Evolutionary conservation across 92 coral and sea anemone genomes (phyloP).

Genomic region (Virgularia gustaviana): DNA sequence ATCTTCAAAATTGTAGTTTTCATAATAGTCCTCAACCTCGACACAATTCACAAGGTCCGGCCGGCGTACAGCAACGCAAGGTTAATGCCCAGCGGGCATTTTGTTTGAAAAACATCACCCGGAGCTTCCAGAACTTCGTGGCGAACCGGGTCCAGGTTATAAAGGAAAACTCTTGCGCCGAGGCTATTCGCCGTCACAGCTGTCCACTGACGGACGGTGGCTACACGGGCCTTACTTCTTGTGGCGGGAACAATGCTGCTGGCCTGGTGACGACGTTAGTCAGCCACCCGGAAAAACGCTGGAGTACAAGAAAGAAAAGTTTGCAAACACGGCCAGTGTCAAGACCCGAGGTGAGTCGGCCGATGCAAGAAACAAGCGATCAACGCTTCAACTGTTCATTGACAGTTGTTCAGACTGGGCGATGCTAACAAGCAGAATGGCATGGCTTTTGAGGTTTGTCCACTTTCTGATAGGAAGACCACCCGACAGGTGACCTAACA

Average conservation of each 20-base stretch:
- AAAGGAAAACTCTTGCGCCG: no score
- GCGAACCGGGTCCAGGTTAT: constrained; percentile 60
- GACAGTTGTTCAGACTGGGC: constrained; percentile 63
- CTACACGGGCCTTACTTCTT: constrained; percentile 59
- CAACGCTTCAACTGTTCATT: no score
- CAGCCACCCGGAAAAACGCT: constrained; percentile 13
- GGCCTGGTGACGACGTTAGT: constrained; percentile 38
- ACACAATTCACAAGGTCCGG: no score
- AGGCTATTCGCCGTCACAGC: constrained; percentile 35
- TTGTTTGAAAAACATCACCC: constrained; percentile 38
- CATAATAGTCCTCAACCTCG: no score
- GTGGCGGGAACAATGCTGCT: constrained; percentile 43
- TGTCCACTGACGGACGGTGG: constrained; percentile 43
- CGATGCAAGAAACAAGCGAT: no score
- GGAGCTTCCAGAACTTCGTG: constrained; percentile 52
- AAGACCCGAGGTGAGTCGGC: no score
- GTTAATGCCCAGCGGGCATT: no score
- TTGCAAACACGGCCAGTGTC: constrained; percentile 9
- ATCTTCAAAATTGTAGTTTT: no score
- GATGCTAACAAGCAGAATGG: constrained; percentile 45
- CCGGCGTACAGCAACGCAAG: no score
- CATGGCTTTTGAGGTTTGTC: constrained; percentile 54
- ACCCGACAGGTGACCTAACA: constrained; percentile 36
- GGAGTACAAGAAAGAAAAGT: constrained; percentile 36
- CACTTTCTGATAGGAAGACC: constrained; percentile 33